Percentiles rank a stretch among this genome's conserved stretches.
phyloP scores from a whole-genome alignment of 2,888 invertebrate species.

The Drosophila buzzatii region DNA sequence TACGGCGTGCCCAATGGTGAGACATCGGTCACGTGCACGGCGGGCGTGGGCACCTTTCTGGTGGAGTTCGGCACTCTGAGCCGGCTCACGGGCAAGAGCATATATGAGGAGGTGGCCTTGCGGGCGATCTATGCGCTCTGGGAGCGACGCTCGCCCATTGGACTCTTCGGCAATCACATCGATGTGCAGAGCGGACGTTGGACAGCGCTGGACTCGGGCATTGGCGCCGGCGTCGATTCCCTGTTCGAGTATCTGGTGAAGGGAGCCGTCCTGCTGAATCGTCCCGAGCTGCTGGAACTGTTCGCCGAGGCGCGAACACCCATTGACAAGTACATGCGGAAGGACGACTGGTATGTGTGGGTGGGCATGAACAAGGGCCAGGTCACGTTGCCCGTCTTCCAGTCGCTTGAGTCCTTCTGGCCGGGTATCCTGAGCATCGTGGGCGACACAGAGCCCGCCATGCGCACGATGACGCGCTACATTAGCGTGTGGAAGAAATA shows the following conservation, averaged over 20 bases:
- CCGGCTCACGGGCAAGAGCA: slow-evolving; percentile 95
- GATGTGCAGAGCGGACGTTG: slow-evolving; percentile 97
- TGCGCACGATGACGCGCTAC: slow-evolving; percentile 97
- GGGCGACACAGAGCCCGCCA: slow-evolving; percentile 95
- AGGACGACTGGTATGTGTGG: slow-evolving; percentile 99
- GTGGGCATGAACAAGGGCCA: slow-evolving; percentile 98
- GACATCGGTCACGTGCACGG: slow-evolving; percentile 98
- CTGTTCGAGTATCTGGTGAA: slow-evolving; percentile 99
- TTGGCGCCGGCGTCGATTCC: slow-evolving; percentile 98
- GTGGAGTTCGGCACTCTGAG: slow-evolving; percentile 98
- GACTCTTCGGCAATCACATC: slow-evolving; percentile 98
- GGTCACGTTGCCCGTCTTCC: slow-evolving; percentile 98
- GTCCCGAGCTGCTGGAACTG: slow-evolving; percentile 95
- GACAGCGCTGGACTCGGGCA: slow-evolving; percentile 99
- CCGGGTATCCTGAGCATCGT: slow-evolving; percentile 96
- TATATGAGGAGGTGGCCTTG: slow-evolving; percentile 97
- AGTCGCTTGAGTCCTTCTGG: slow-evolving; percentile 99
- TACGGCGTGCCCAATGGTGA: slow-evolving; percentile 97
- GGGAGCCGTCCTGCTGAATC: slow-evolving; percentile 95
- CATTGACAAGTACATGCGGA: slow-evolving; percentile 94
- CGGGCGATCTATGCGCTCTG: slow-evolving; percentile 96
- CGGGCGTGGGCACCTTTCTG: slow-evolving; percentile 98
- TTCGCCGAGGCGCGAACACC: slow-evolving; percentile 92
- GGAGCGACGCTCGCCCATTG: slow-evolving; percentile 93
- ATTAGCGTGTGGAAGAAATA: slow-evolving; percentile 98